Percentiles rank a stretch among this genome's conserved stretches.
These are phyloP conservation scores for Andrena praecox DNA, from an alignment of 2,888 invertebrate species.

Conservation along the genomic window DNA sequence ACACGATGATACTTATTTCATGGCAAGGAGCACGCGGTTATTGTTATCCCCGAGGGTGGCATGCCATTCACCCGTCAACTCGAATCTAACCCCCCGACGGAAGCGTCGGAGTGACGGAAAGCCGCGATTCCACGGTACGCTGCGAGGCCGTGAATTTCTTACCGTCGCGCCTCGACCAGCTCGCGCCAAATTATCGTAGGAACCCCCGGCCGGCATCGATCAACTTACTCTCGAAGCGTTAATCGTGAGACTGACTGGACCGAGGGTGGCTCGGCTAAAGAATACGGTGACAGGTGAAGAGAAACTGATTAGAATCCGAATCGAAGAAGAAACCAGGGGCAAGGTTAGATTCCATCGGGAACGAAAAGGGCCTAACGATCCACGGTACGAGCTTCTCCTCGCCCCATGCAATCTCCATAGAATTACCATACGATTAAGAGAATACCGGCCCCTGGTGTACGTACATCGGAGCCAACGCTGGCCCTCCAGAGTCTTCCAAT, in stretches of 20 bases:
- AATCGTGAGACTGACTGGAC: not conserved
- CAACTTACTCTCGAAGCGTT: not conserved
- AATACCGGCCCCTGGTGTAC: constrained; percentile 69
- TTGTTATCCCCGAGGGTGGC: constrained; percentile 65
- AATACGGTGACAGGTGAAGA: constrained; percentile 36
- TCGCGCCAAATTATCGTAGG: not conserved
- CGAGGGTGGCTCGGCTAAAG: not conserved
- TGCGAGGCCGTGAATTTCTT: constrained; percentile 15
- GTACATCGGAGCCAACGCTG: constrained; percentile 55
- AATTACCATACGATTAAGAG: constrained; percentile 84
- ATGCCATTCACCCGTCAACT: constrained; percentile 74
- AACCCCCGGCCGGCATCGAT: not conserved
- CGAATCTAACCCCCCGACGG: constrained; percentile 43
- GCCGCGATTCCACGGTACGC: not conserved
- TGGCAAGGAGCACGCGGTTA: constrained; percentile 54
- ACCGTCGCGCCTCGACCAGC: too few species aligned
- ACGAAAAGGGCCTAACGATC: constrained; percentile 80
- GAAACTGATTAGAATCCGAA: constrained; percentile 51
- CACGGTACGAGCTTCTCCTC: constrained; percentile 81
- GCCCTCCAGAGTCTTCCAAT: constrained; percentile 74
- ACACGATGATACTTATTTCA: constrained; percentile 63
- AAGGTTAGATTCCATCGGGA: constrained; percentile 66
- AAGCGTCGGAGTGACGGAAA: constrained; percentile 14
- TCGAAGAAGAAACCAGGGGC: constrained; percentile 48
- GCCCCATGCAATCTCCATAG: constrained; percentile 83